These are phyloP conservation scores for Drosophila paranaensis DNA, from an alignment of 2,888 invertebrate genomes.

Conservation along the genomic window DNA sequence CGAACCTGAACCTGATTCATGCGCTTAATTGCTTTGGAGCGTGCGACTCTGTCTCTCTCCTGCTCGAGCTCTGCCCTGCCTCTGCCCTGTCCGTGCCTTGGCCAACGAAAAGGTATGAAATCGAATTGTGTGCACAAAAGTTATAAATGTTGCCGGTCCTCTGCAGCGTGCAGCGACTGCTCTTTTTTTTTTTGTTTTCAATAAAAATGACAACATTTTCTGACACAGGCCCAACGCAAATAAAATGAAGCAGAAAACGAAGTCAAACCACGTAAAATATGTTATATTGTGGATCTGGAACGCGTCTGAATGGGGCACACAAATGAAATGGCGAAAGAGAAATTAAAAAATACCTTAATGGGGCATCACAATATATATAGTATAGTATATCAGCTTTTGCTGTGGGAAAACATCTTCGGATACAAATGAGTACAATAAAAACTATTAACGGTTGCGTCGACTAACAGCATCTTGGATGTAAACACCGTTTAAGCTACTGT, in stretches of 20 bases:
- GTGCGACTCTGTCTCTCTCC: slow-evolving; percentile 55
- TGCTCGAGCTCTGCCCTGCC: slow-evolving; percentile 6
- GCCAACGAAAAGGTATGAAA: slow-evolving; percentile 69
- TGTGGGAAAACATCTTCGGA: slow-evolving; percentile 58
- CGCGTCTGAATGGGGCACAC: slow-evolving; percentile 34
- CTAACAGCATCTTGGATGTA: slow-evolving; percentile 28
- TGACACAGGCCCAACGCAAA: slow-evolving; percentile 51
- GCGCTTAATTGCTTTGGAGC: slow-evolving; percentile 82
- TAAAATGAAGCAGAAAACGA: slow-evolving; percentile 11
- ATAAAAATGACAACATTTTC: slow-evolving; percentile 73
- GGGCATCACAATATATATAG: slow-evolving; percentile 37
- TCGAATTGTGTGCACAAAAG: slow-evolving; percentile 74
- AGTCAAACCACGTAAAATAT: slow-evolving; percentile 52
- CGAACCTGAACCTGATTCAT: slow-evolving; percentile 80
- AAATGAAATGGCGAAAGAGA: slow-evolving; percentile 57
- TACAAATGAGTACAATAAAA: slow-evolving; percentile 38
- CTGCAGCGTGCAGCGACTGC: slow-evolving; percentile 42
- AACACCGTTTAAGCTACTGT: slow-evolving; percentile 39
- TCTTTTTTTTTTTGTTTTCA: slow-evolving; percentile 69
- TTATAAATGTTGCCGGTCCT: slow-evolving; percentile 52
- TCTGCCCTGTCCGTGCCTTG: slow-evolving; percentile 5
- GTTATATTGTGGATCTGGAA: slow-evolving; percentile 51
- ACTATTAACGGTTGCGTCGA: slow-evolving; percentile 29
- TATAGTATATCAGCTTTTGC: slow-evolving; percentile 23
- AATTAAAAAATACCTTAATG: slow-evolving; percentile 55